Base-by-base conservation (phyloP, 2,113 vertebrate species). In the Todiramphus saurophagus region DNA sequence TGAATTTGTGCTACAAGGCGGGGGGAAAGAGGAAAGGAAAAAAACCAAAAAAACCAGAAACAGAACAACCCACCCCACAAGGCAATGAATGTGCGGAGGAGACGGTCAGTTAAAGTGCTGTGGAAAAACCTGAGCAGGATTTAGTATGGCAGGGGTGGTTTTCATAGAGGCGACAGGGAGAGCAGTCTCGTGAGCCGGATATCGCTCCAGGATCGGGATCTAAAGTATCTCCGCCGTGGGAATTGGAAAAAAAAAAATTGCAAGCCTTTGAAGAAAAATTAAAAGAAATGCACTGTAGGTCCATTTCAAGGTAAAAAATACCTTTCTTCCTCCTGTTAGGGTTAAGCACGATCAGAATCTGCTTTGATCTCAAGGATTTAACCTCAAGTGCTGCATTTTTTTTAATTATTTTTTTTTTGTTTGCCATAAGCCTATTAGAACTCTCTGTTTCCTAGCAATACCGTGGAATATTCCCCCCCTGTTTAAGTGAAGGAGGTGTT, bases 361-460 rank as follows among this genome's bases (percentile, higher is more conserved):
- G 68, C 96, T 87, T 94, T 96, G 95, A 97, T 97, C 96, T 92
- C 88, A 66, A 90, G 96, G 95, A 96, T 98, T 98, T 97, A 94
- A 97, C 95, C 89, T 96, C 93, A 93, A 96, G 94, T 89, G 96
- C 83, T 96, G 93, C 95, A 89, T 98, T 98, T 98, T 58, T 98
- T 97, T 96, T 37, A 37, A 83, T 94, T 93, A 11, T 50, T 98
- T 98, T 97, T 96, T 93, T 97, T 98, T 97, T 96, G 85, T 94
- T 93, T 97, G 92, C 92, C 85, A 80, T 98, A 98, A 98, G 96
- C 98, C 96, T 98, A 97, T 98, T 98, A 98, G 94, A 94, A 94
- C 74, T 75, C 95, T 87, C 89, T 92, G 97, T 98, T 98, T 98
- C 97, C 96, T 98, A 97, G 97, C 97, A 97, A 94, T 98, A 92